Conservation (phyloP, 2,888 invertebrate species). For the Eurois occulta region DNA sequence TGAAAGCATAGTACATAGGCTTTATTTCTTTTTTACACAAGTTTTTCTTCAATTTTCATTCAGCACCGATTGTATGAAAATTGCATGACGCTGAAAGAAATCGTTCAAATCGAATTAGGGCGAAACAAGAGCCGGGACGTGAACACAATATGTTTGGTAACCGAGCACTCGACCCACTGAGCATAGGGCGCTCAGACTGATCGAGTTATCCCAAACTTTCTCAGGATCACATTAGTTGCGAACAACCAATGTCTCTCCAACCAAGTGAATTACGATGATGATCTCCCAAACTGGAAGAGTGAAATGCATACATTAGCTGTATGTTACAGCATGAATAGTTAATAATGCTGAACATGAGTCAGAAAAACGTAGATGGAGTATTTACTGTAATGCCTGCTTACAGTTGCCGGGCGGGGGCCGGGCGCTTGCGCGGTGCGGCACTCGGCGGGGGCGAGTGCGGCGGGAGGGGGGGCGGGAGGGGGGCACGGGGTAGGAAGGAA, state of each 20-base stretch:
- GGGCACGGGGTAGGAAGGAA: slow-evolving; percentile 70
- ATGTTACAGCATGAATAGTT: slow-evolving; percentile 63
- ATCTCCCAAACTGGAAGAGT: slow-evolving; percentile 15
- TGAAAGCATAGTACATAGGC: not conserved
- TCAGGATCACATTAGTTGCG: slow-evolving; percentile 27
- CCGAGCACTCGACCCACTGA: slow-evolving; percentile 36
- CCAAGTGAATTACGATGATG: slow-evolving; percentile 14
- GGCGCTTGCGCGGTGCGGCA: slow-evolving; percentile 62
- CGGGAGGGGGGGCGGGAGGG: slow-evolving; percentile 46
- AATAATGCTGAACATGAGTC: slow-evolving; percentile 66
- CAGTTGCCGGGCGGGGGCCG: slow-evolving; percentile 46
- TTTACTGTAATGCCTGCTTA: slow-evolving; percentile 61
- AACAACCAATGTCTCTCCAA: slow-evolving; percentile 17
- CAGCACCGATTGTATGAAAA: not conserved
- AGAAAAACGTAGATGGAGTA: slow-evolving; percentile 64
- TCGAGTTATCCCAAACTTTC: slow-evolving; percentile 60
- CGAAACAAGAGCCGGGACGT: slow-evolving; percentile 46
- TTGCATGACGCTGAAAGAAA: slow-evolving; percentile 27
- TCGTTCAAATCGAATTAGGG: slow-evolving; percentile 45
- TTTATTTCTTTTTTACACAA: not conserved
- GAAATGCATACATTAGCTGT: slow-evolving; percentile 40
- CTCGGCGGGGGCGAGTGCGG: slow-evolving; percentile 48
- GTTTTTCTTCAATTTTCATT: not conserved
- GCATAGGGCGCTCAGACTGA: slow-evolving; percentile 43
- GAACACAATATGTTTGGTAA: slow-evolving; percentile 58